Evolutionary conservation across 2,888 invertebrate genomes (phyloP), one percentile per base, ranked within the genome.

Genomic region (Drosophila mimica): DNA sequence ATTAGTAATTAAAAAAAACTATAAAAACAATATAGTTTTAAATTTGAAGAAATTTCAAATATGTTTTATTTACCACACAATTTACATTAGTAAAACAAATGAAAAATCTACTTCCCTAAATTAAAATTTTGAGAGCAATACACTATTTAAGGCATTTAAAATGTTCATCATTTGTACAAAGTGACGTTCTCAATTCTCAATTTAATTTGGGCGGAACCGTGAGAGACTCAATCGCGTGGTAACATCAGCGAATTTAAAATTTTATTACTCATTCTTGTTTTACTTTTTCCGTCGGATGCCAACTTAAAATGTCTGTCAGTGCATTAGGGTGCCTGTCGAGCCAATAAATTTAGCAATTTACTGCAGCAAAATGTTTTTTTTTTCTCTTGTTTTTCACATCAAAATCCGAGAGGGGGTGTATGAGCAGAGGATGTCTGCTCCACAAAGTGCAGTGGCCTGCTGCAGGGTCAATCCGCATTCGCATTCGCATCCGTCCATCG

Each of bases 201-300:
- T 56, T 64, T 36, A 40, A 54, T 60, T 52, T 25, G 54, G 48
- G 31, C 57, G 49, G 65, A 70, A 69, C 58, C 43, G 60, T n/a
- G 65, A 30, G 3, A 20, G 53, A 30, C 58, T 53, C 61, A 74
- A 84, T 88, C 84, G 81, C 83, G 82, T 84, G 87, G 83, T 68
- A 84, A 88, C 67, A 86, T 88, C 82, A 81, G 66, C 76, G 58
- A 76, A 72, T 66, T 63, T 70, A 57, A 79, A 76, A 62, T 81
- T 88, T 76, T 87, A 84, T 84, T 88, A 71, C 82, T 84, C 82
- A 88, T 83, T 88, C 81, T 70, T 54, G 20, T 54, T 67, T 57
- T 59, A 28, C 30, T 57, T 66, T 61, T 60, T 25, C 38, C 33
- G 36, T 51, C 20, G 48, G 43, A 52, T 57, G 61, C 58, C 66